Evolutionary conservation across 2,797 vertebrate species (phyloP).

Genomic region (Poeciliopsis turneri): DNA sequence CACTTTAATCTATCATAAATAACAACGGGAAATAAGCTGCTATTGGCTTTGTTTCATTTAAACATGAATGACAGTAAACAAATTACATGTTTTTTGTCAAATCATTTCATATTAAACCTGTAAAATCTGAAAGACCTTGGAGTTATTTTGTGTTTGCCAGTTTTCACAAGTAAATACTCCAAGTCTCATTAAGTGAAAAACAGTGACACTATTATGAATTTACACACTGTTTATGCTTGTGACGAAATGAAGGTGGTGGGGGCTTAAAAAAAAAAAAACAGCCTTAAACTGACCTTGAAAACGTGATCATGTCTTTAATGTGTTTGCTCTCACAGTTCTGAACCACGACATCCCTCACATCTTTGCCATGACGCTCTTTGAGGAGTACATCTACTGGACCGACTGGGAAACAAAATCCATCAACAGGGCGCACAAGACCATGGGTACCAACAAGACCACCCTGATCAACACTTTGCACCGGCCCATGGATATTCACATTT

Average conservation of each 20-base stretch:
- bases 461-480: conserved; percentile 96
- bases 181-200: background rate
- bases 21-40: background rate
- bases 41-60: background rate
- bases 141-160: background rate
- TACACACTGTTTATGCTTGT: background rate
- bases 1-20: background rate
- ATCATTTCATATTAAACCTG: background rate
- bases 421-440: conserved; percentile 90
- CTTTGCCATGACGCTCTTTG: conserved; percentile 97
- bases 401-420: conserved; percentile 99
- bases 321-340: conserved; percentile 49
- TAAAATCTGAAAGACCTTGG: background rate
- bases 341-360: conserved; percentile 94
- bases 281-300: background rate
- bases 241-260: background rate
- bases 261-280: background rate
- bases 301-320: background rate
- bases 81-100: background rate
- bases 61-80: background rate
- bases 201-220: background rate
- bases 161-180: background rate
- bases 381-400: conserved; percentile 98
- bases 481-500: conserved; percentile 96
- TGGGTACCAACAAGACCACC: conserved; percentile 89